phyloP scores from a whole-genome alignment of 2,888 invertebrate species.

The Pemphredon lugubris region DNA sequence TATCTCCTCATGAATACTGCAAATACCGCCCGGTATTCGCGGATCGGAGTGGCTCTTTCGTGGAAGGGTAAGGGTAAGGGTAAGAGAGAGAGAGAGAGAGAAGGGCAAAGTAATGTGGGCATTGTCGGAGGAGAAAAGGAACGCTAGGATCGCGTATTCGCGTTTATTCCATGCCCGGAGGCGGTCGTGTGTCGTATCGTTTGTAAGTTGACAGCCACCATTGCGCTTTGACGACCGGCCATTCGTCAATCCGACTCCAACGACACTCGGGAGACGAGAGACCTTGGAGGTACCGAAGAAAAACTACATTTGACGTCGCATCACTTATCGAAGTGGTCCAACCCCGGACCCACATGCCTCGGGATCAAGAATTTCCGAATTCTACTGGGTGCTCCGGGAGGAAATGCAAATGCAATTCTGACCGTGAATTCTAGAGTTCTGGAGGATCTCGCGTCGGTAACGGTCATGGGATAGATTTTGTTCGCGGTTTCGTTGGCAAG shows the following conservation, averaged over 20 bases:
- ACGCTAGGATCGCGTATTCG: slow-evolving; percentile 44
- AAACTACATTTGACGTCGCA: slow-evolving; percentile 69
- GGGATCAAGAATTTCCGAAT: slow-evolving; percentile 30
- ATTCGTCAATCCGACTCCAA: slow-evolving; percentile 68
- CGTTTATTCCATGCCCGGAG: slow-evolving; percentile 63
- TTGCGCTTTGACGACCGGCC: slow-evolving; percentile 66
- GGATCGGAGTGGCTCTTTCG: slow-evolving; percentile 62
- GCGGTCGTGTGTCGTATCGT: slow-evolving; percentile 75
- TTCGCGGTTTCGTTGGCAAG: too few relatives aligned
- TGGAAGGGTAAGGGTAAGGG: slow-evolving; percentile 14
- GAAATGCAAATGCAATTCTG: too few relatives aligned
- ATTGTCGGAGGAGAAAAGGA: slow-evolving; percentile 53
- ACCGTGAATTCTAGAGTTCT: too few relatives aligned
- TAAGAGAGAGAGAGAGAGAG: background rate
- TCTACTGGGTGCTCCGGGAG: slow-evolving; percentile 9
- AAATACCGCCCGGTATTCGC: slow-evolving; percentile 62
- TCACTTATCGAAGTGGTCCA: slow-evolving; percentile 62
- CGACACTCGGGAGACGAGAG: slow-evolving; percentile 51
- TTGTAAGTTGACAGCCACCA: slow-evolving; percentile 77
- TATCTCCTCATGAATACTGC: slow-evolving; percentile 74
- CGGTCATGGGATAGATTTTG: too few relatives aligned
- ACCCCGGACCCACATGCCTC: slow-evolving; percentile 2
- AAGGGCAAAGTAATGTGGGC: slow-evolving; percentile 45
- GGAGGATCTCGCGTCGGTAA: too few relatives aligned
- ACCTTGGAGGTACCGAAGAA: slow-evolving; percentile 61